Base-by-base conservation (phyloP, 2,888 invertebrate species). In the Entomobrya proxima region DNA sequence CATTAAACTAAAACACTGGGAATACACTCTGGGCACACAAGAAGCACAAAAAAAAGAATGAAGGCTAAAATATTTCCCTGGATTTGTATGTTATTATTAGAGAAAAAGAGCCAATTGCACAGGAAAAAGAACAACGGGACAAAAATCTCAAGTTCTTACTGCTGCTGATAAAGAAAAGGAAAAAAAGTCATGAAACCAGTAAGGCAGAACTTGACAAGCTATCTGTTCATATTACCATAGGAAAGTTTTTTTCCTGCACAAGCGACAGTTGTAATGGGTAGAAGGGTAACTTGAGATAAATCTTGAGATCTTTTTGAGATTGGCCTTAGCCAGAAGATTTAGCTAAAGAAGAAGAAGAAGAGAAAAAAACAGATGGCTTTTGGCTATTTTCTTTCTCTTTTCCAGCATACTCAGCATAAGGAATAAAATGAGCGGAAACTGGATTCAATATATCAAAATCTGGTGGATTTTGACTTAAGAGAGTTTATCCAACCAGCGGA, bases 351-450 rank as follows among this genome's bases (percentile, higher is more conserved):
- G 30, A 32, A 9, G 2, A 55, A 50, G 1, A 27, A 52, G 21
- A 35, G 3, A 9, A 61, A 4, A 61, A 2, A 40, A 13, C 18
- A 5, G 5, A 3, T 24, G 40, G 44, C 27, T 35, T 69, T 69
- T 44, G 21, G 21, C 64, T 64, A 6, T 35, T 64, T 6, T 7
- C 18, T 6, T 24, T 67, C 24, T 67, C 40, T 37, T 32, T 40
- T 37, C 40, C 37, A 27, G 76, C n/a, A 61, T 47, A n/a, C n/a
- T n/a, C n/a, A n/a, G n/a, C n/a, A n/a, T n/a, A n/a, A n/a, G n/a
- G n/a, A 15, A 40, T 72, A 69, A 80, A 80, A 72, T 50, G n/a
- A 27, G 58, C 80, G 72, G 80, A 80, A 81, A 61, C 72, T 72
- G 24, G 5, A 24, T 32, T 44, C 72, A 74, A 81, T 74, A 61